Evolutionary conservation across 2,797 vertebrate genomes (phyloP).

Genomic region (Arnoldichthys spilopterus): DNA sequence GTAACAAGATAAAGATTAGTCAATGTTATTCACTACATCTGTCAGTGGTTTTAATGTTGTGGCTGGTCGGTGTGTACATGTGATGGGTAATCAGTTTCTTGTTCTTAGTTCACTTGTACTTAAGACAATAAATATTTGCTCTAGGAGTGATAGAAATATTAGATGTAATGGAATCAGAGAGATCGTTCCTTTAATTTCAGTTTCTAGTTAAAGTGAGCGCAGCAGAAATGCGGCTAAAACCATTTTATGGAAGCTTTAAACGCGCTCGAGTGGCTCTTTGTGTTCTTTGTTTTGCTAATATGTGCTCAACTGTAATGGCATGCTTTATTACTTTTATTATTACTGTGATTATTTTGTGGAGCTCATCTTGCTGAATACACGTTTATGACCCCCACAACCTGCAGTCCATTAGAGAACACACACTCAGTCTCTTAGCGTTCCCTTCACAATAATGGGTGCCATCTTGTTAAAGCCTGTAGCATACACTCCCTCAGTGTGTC

Average conservation of each 20-base stretch:
- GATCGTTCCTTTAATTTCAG: constrained; percentile 15
- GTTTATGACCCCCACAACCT: constrained; percentile 43
- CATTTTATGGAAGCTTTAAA: background rate
- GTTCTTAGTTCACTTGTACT: background rate
- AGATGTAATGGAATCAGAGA: background rate
- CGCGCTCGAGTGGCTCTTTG: background rate
- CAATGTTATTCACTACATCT: too few relatives aligned
- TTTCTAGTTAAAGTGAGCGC: background rate
- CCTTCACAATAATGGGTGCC: constrained; percentile 46
- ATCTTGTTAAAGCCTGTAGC: constrained; percentile 56
- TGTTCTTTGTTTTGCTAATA: constrained; percentile 21
- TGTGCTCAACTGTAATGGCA: constrained; percentile 35
- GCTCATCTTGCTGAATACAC: constrained; percentile 26
- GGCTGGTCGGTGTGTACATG: too few relatives aligned
- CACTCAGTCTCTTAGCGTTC: constrained; percentile 33
- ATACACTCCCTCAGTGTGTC: constrained; percentile 47
- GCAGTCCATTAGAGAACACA: constrained; percentile 52
- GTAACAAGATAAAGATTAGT: too few relatives aligned
- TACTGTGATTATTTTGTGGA: constrained; percentile 28
- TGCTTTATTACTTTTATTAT: constrained; percentile 47
- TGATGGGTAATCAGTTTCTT: too few relatives aligned
- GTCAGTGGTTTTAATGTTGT: too few relatives aligned
- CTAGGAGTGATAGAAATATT: background rate
- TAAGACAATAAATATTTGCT: background rate
- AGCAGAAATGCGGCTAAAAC: background rate